Conservation (phyloP, 2,888 invertebrate species). For the Ecdyonurus torrentis region DNA sequence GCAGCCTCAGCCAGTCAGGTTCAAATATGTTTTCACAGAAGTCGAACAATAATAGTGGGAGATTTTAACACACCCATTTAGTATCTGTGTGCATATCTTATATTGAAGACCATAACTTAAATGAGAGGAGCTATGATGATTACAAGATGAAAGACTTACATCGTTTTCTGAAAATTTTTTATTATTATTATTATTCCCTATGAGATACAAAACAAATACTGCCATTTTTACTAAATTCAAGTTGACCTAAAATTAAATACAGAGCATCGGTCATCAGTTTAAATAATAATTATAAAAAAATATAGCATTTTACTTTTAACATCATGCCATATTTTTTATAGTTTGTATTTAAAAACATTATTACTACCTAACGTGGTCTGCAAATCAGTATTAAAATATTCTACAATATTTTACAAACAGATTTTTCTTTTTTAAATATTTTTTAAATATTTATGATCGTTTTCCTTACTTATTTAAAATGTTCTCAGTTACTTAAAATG, state of each 20-base stretch:
- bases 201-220: constrained; percentile 45
- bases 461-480: constrained; percentile 16
- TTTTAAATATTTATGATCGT: constrained; percentile 12
- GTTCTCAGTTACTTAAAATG: constrained; percentile 5
- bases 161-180: constrained; percentile 19
- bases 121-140: too few relatives aligned
- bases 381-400: constrained; percentile 33
- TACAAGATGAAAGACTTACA: too few relatives aligned
- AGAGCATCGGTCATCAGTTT: constrained; percentile 23
- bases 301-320: background rate
- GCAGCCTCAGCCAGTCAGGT: too few relatives aligned
- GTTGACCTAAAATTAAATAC: constrained; percentile 34
- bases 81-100: too few relatives aligned
- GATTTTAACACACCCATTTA: too few relatives aligned
- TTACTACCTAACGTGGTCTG: constrained; percentile 16
- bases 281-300: background rate
- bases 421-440: constrained; percentile 13
- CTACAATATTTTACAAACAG: constrained; percentile 28
- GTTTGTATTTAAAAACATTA: background rate
- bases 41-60: too few relatives aligned
- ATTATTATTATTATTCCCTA: constrained; percentile 41
- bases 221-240: constrained; percentile 26
- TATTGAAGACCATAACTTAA: too few relatives aligned
- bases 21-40: too few relatives aligned
- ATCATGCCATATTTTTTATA: background rate